Conservation (phyloP, 2,113 vertebrate genomes). For the Pavo muticus region DNA sequence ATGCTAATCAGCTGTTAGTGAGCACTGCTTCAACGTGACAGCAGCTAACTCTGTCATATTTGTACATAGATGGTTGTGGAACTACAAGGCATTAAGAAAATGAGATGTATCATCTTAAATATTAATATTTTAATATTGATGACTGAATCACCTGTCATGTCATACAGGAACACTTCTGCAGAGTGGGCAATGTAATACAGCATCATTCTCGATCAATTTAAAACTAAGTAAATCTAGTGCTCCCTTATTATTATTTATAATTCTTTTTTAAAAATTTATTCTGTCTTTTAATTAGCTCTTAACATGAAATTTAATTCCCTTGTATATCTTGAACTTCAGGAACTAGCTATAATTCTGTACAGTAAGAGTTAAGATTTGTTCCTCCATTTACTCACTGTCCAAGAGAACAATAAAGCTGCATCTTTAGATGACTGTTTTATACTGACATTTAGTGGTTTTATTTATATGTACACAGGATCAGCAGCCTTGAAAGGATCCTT, state of each 20-base stretch:
- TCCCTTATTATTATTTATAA: not conserved
- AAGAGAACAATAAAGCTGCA: not conserved
- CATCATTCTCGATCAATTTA: not conserved
- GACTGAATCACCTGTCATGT: constrained; percentile 3
- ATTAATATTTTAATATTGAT: constrained; percentile 34
- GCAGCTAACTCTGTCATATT: constrained; percentile 35
- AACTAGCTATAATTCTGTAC: not conserved
- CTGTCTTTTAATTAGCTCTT: not conserved
- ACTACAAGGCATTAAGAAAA: constrained; percentile 44
- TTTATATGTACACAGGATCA: not conserved
- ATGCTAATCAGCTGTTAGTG: constrained; percentile 31
- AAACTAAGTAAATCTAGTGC: not conserved
- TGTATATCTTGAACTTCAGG: not conserved
- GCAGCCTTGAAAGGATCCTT: not conserved
- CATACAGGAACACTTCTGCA: not conserved
- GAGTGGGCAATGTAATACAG: not conserved
- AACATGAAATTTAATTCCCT: not conserved
- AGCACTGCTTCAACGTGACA: constrained; percentile 54
- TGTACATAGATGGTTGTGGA: not conserved
- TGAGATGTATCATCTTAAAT: not conserved
- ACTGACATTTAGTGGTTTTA: not conserved
- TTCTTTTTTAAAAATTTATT: not conserved
- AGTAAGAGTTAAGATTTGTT: not conserved
- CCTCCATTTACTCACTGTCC: not conserved
- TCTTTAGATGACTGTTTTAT: not conserved